Percentiles rank a stretch among this genome's conserved stretches.
phyloP scores from a whole-genome alignment of 2,797 vertebrate genomes.

The Chaetodon trifasciatus region DNA sequence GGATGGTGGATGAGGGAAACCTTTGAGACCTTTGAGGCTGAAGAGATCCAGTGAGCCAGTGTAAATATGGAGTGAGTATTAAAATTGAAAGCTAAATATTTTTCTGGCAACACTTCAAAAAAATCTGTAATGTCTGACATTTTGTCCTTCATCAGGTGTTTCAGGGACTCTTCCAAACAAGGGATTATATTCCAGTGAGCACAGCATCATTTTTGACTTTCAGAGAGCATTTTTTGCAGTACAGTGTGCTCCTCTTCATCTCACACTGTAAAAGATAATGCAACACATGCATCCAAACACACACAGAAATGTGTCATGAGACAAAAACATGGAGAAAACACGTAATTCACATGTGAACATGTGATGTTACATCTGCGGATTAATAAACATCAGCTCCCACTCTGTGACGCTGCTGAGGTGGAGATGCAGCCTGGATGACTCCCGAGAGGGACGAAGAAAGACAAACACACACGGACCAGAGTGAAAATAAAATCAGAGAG shows the following conservation, averaged over 20 bases:
- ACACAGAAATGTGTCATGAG: not conserved
- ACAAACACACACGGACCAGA: slow-evolving; percentile 35
- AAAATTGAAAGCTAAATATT: slow-evolving; percentile 1
- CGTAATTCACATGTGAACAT: slow-evolving; percentile 9
- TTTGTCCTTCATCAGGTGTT: not conserved
- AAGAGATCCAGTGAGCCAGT: not conserved
- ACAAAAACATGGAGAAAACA: slow-evolving; percentile 1
- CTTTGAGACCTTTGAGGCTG: not conserved
- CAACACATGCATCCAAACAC: not conserved
- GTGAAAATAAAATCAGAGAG: slow-evolving; percentile 52
- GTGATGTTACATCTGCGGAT: slow-evolving; percentile 26
- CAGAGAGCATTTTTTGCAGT: not conserved
- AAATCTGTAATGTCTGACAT: too few relatives aligned
- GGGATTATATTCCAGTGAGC: not conserved
- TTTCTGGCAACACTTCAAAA: not conserved
- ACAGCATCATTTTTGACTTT: not conserved
- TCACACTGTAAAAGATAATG: not conserved
- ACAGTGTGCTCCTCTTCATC: not conserved
- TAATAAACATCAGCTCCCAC: slow-evolving; percentile 32
- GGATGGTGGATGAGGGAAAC: not conserved
- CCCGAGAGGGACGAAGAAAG: slow-evolving; percentile 3
- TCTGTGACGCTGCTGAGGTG: slow-evolving; percentile 5
- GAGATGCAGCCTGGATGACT: slow-evolving; percentile 11
- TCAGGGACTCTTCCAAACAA: not conserved
- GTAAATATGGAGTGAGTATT: not conserved